Base-by-base conservation (phyloP, 2,888 invertebrate genomes). In the Aphodius sticticus region DNA sequence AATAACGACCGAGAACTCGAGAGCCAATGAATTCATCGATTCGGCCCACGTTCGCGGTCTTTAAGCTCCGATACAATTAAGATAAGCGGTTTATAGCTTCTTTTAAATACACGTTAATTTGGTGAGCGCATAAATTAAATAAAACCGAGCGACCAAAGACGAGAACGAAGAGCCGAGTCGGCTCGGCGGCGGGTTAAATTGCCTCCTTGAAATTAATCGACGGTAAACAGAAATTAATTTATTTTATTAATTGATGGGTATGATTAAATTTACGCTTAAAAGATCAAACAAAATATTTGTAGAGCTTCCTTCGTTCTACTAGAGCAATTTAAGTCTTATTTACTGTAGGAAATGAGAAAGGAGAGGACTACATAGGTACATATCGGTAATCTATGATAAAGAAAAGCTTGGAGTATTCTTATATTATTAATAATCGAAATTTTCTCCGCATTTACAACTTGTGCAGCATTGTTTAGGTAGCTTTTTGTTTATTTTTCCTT, bases 11-110 rank as follows among this genome's bases (percentile, higher is more conserved):
- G 53, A 53, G 53, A 53, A 53, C 53, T 53, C 53, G 53, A 7
- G 53, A 53, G 53, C 53, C 53, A 53, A 53, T 53, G 53, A 53
- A 53, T 53, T 53, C 53, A 53, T 53, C 53, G 53, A 53, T 53
- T 53, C 53, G 53, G 53, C 53, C 53, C 53, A 53, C 53, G 53
- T 53, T 53, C 7, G 53, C 74, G 37, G n/a, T 74, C 74, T 74
- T 74, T 74, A n/a, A 36, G 37, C 74, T 74, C 74, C 74, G 74
- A 74, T 74, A 74, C 74, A 74, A 74, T 74, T 74, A 74, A 74
- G 74, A 74, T 74, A 74, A 74, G 36, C 74, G 36, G 3, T 35
- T 74, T 74, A 74, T 74, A 35, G 74, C 74, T 74, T 74, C 74
- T 74, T 36, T 74, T 74, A 74, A 74, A 74, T 74, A 74, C 26